These are phyloP conservation scores for Lithophane semibrunnea DNA, from an alignment of 2,888 invertebrate species.

Conservation along the genomic window DNA sequence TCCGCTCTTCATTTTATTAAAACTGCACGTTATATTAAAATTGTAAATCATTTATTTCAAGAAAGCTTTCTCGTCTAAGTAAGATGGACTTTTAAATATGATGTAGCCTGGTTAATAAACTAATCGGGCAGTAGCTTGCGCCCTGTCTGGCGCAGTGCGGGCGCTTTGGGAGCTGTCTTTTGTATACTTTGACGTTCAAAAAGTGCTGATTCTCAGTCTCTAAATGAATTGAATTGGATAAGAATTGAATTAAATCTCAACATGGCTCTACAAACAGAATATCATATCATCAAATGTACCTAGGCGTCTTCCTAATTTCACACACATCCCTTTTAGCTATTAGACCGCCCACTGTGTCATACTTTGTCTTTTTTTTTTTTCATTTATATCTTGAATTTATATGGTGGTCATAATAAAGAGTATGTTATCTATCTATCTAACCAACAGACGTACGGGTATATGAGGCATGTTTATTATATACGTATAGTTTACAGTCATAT, in stretches of 20 bases:
- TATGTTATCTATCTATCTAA: not conserved
- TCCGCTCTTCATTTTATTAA: conserved; percentile 24
- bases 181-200: not conserved
- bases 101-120: not conserved
- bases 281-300: not conserved
- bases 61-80: not conserved
- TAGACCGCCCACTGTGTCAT: not conserved
- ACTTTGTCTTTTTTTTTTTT: not conserved
- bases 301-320: not conserved
- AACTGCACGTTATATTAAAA: conserved; percentile 34
- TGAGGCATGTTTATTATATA: conserved; percentile 1
- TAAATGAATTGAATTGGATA: not conserved
- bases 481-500: not conserved
- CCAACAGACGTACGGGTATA: not conserved
- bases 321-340: not conserved
- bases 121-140: not conserved
- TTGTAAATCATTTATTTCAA: conserved; percentile 14
- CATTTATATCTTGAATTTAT: not conserved
- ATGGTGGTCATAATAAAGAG: not conserved
- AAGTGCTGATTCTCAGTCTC: not conserved
- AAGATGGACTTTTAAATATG: conserved; percentile 2
- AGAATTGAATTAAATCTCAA: not conserved
- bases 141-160: not conserved
- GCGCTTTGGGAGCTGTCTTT: too few relatives aligned
- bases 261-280: not conserved